Percentiles rank a stretch among this genome's conserved stretches.
Conservation (phyloP, 2,113 vertebrate genomes). For the Turdus rufiventris region DNA sequence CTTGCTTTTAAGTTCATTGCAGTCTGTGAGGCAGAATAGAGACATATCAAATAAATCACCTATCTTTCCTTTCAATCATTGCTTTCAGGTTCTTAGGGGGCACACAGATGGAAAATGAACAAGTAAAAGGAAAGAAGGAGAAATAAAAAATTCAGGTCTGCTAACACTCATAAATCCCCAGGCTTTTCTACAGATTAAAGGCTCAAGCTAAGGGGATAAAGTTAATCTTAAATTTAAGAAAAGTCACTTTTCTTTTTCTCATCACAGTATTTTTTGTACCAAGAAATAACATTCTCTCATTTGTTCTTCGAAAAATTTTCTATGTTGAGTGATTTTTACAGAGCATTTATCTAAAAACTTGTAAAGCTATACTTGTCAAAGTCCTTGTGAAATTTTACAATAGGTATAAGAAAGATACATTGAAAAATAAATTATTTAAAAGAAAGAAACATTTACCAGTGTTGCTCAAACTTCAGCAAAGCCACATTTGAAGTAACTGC, state of each 20-base stretch:
- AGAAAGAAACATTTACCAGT: neutral
- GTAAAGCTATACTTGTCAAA: neutral
- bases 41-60: slow-evolving; percentile 42
- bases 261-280: slow-evolving; percentile 4
- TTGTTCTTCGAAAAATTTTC: neutral
- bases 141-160: slow-evolving; percentile 55
- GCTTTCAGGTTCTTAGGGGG: slow-evolving; percentile 27
- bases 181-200: slow-evolving; percentile 67
- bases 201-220: slow-evolving; percentile 46
- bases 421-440: neutral
- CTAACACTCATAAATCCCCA: slow-evolving; percentile 57
- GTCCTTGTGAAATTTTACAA: neutral
- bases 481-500: neutral
- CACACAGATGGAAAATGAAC: slow-evolving; percentile 35
- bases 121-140: slow-evolving; percentile 22
- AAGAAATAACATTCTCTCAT: slow-evolving; percentile 20
- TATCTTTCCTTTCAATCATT: slow-evolving; percentile 23
- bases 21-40: slow-evolving; percentile 8
- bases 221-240: slow-evolving; percentile 60
- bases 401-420: neutral
- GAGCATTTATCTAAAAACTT: neutral
- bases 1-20: neutral
- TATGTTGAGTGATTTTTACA: neutral
- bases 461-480: neutral
- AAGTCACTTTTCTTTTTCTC: slow-evolving; percentile 45